Base-by-base conservation (phyloP, 2,888 invertebrate species). In the Arge pagana region DNA sequence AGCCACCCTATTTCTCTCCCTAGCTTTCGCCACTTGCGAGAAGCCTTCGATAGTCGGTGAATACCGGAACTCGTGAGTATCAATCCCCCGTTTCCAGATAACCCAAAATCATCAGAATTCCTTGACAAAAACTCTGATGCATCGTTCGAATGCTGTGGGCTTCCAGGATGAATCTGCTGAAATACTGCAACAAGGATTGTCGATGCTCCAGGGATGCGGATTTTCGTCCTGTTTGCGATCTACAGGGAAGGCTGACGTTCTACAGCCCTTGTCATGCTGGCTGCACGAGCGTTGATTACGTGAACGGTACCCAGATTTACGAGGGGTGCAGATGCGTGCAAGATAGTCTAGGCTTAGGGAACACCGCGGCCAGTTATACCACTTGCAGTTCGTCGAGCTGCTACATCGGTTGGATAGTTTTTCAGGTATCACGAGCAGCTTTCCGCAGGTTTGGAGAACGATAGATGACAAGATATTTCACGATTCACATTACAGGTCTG, bases 241-340 rank as follows among this genome's bases (percentile, higher is more conserved):
- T 77, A 54, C 80, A 80, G 54, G 77, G 79, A 7, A 72, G 63
- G 0, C 72, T 78, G 4, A 85, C 85, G 0, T 89, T 82, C 68
- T 89, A 85, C 67, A 87, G 86, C 1, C 86, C 89, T 0, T 90
- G 90, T 70, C 83, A 85, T 63, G 89, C 89, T 2, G 89, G 89
- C 1, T 90, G 89, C 67, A 73, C 71, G 4, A 61, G 65, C 3
- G 66, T 77, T 39, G 62, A 74, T 2, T 61, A 68, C n/a, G 71
- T 79, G n/a, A 79, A 80, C 54, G 78, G 74, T 59, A 59, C 78
- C 2, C 74, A 65, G 74, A 63, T 79, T 2, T 85, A 80, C 62
- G 72, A 74, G 23, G 78, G 78, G 26, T 85, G 85, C 63, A 76
- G 70, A 5, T 85, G 85, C 63, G 74, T 78, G 4, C 56, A 62